A percentile compares a stretch with the other conserved stretches of the same genome.
These are phyloP conservation scores for Drosophila eugracilis DNA, from an alignment of 1,140 invertebrate species.

Conservation along the genomic window DNA sequence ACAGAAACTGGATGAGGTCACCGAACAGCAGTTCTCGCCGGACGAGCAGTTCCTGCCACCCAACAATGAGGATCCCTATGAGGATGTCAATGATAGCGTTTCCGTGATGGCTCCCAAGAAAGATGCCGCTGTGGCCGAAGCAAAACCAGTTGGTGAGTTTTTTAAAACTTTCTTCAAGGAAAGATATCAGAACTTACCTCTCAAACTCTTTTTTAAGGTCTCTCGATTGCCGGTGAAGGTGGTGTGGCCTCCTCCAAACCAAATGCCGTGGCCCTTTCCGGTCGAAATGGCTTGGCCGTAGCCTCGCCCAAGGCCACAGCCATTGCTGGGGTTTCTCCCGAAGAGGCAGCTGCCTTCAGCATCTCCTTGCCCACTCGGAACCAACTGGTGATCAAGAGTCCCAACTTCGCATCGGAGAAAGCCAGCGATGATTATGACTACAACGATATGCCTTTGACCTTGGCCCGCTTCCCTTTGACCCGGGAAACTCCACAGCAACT, in stretches of 20 bases:
- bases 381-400: constrained; percentile 75
- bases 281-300: constrained; percentile 88
- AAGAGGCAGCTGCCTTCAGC: constrained; percentile 85
- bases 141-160: constrained; percentile 88
- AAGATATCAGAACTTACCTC: not conserved
- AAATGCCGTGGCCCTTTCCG: constrained; percentile 88
- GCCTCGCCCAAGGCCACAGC: constrained; percentile 89
- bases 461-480: constrained; percentile 47
- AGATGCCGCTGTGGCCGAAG: constrained; percentile 88
- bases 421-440: constrained; percentile 74
- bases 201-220: constrained; percentile 70
- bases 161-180: too few species aligned
- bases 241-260: constrained; percentile 90
- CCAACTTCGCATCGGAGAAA: constrained; percentile 60
- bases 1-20: constrained; percentile 75
- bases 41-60: constrained; percentile 70
- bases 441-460: constrained; percentile 41
- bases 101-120: constrained; percentile 86
- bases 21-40: constrained; percentile 70
- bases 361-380: constrained; percentile 75
- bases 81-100: constrained; percentile 84
- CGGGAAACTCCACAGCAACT: constrained; percentile 50
- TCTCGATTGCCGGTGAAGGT: constrained; percentile 87
- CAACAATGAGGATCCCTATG: constrained; percentile 76
- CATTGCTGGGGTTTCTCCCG: constrained; percentile 88